Evolutionary conservation across 2,888 invertebrate genomes (phyloP), one percentile per base, ranked within the genome.

Genomic region (Polyploca ridens): DNA sequence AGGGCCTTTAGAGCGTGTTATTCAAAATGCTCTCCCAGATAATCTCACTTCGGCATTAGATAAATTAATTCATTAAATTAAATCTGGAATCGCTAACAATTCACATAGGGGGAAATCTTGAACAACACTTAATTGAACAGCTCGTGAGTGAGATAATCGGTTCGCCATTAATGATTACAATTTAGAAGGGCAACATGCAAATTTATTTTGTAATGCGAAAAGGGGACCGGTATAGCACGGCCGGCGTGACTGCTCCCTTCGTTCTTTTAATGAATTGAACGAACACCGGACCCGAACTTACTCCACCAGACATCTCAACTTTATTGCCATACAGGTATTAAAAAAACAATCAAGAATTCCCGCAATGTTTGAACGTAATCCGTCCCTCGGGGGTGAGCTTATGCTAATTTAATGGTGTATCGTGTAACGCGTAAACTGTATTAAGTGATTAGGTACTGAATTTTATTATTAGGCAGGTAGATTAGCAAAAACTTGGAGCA

Each of bases 81-180:
- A 89, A 88, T 86, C 87, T 73, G 75, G 78, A 79, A 84, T 85
- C 83, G 82, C 78, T 72, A 85, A 90, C 91, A 90, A 90, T 91
- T 90, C 90, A 86, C 90, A 88, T 89, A 89, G 78, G 73, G 84
- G 87, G 86, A 90, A 88, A 91, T 89, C 87, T 88, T 88, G 85
- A 61, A 89, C 90, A 89, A 88, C 86, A 84, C 90, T 93, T 93
- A 93, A 93, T 93, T 93, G 93, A 91, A 87, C 84, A 82, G 77
- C 88, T 91, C 93, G 94, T 93, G 94, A 93, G 92, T 78, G 78
- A 91, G 94, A 94, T 94, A 92, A 94, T 93, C 94, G 84, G 78
- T 79, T 74, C 69, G 75, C 86, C 87, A 84, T 92, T 91, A 93
- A 93, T 91, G 92, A 92, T 91, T 90, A 88, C 88, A 89, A 88